phyloP scores from a whole-genome alignment of 2,113 vertebrate species.

The Sinocyclocheilus anshuiensis region DNA sequence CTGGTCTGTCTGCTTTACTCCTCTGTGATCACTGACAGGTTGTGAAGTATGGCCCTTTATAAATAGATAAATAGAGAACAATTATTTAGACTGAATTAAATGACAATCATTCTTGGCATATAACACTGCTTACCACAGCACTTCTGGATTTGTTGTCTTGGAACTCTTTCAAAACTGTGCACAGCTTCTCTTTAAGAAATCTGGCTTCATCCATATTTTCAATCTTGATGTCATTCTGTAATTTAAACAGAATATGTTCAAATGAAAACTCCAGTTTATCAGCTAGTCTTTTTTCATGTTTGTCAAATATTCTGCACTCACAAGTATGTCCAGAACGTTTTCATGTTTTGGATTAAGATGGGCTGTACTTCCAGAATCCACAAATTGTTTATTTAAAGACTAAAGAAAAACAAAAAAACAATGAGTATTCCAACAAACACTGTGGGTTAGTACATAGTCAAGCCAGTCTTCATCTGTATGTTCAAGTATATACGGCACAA shows the following conservation, averaged over 20 bases:
- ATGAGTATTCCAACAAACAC: neutral
- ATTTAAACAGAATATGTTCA: slow-evolving; percentile 17
- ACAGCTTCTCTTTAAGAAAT: slow-evolving; percentile 75
- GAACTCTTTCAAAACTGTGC: slow-evolving; percentile 72
- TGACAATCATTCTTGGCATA: neutral
- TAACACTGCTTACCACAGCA: slow-evolving; percentile 56
- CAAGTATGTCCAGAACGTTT: slow-evolving; percentile 71
- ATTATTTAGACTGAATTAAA: neutral
- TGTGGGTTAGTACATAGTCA: neutral
- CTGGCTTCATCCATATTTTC: slow-evolving; percentile 73
- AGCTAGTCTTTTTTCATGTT: neutral
- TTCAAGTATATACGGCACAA: neutral
- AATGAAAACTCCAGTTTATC: neutral
- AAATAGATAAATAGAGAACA: neutral
- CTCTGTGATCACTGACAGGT: slow-evolving; percentile 50
- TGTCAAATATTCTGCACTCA: slow-evolving; percentile 51
- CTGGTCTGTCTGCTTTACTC: neutral
- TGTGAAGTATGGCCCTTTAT: slow-evolving; percentile 48
- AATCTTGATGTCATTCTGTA: slow-evolving; percentile 73
- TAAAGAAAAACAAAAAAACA: neutral
- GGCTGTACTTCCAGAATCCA: slow-evolving; percentile 24
- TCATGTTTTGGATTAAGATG: slow-evolving; percentile 35
- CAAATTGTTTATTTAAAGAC: neutral
- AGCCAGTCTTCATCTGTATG: neutral
- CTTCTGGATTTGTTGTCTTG: slow-evolving; percentile 66